Base-by-base conservation (phyloP, 2,888 invertebrate genomes). In the Sericinus montela region DNA sequence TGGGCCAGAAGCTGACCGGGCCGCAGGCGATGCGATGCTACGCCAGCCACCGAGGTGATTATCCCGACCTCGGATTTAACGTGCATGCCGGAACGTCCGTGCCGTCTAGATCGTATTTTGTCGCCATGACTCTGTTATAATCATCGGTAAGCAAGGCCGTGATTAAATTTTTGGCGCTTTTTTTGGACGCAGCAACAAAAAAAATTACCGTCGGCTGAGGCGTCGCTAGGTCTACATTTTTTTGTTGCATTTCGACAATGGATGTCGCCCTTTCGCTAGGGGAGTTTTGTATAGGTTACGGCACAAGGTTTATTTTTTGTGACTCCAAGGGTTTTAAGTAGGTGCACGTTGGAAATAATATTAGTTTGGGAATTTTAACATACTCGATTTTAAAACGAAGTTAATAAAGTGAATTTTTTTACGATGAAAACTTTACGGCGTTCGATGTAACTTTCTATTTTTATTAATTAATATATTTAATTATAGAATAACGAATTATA, bases 31-130 rank as follows among this genome's bases (percentile, higher is more conserved):
- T 66, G 78, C 74, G 80, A 85, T 85, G 86, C 78, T 89, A 77
- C 88, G 80, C 73, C 85, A 84, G 72, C 84, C 82, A 81, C 74
- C 83, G 87, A 89, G 89, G 89, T 89, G 88, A 87, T 81, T 87
- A 87, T 86, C 82, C 77, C 32, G 11, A 32, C 32, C 76, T 75
- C 81, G 58, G 76, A 70, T 74, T 74, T 75, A 75, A 76, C 75
- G 74, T 74, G 75, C 79, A 72, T 77, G 78, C 72, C 69, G 73
- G 69, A 32, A 66, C 61, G n/a, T 53, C 54, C 69, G 73, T 58
- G 58, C 65, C 61, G 48, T 56, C 59, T 67, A 63, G 59, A 57
- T 63, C 63, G 63, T 58, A 56, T 50, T 62, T 58, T 60, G 57
- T 55, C 58, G 60, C 58, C 71, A 67, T 68, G 70, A 65, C 60